Evolutionary conservation across 2,888 invertebrate species (phyloP), one percentile per base, ranked within the genome.

Genomic region (Ametastegia equiseti): DNA sequence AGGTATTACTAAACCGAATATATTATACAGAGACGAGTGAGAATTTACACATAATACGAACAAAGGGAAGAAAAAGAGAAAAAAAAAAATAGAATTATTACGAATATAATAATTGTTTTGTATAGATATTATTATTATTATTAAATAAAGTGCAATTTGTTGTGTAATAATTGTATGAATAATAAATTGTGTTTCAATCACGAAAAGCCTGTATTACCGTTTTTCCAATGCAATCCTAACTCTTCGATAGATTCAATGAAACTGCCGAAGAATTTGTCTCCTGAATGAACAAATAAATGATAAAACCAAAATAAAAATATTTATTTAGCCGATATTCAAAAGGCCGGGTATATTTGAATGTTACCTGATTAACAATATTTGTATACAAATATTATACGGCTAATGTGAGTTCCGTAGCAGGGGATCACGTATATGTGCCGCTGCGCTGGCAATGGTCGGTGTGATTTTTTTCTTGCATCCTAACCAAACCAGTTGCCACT

Each of bases 401-500:
- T 3, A n/a, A n/a, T n/a, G 15, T 1, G 27, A 30, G 30, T n/a
- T 63, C 27, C n/a, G 15, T 7, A 33, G 63, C 63, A 27, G n/a
- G n/a, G n/a, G n/a, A n/a, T n/a, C n/a, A n/a, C n/a, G 33, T 63
- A 33, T 33, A 33, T 33, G 5, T 63, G 63, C 33, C 33, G n/a
- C 63, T 19, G 36, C n/a, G 15, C n/a, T 19, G 36, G 67, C 39
- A 19, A 67, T 39, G 36, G 67, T 19, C 67, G 7, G 67, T 19
- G 39, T 39, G 4, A 36, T 11, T 67, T 67, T 19, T 19, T 67
- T 39, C 27, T 30, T 19, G 1, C 11, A 11, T 36, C 33, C 15
- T n/a, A n/a, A 19, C 19, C 47, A 47, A 71, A 71, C 45, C 71
- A 71, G 71, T 71, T 71, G 71, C 71, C 71, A 71, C 71, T 71